Percentiles rank a stretch among this genome's conserved stretches.
These are phyloP conservation scores for Uromys caudimaculatus DNA, from an alignment of 2,797 vertebrate species.

Conservation along the genomic window DNA sequence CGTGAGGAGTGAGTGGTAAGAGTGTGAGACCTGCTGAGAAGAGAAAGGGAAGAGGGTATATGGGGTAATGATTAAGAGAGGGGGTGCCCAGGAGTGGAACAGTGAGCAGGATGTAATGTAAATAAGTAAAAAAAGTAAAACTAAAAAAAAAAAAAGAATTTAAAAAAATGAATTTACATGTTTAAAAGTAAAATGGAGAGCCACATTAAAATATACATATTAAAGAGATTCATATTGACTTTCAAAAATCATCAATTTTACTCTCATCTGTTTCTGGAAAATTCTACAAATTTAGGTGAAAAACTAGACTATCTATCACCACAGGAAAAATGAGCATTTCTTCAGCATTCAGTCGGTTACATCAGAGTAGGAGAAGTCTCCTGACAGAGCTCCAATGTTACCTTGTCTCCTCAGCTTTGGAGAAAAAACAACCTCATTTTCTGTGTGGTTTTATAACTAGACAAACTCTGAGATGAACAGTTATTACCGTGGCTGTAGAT, in stretches of 20 bases:
- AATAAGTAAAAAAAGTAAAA: too few relatives aligned
- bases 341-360: background rate
- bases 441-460: conserved; percentile 3
- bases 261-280: background rate
- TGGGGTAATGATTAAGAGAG: too few relatives aligned
- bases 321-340: background rate
- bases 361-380: background rate
- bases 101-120: too few relatives aligned
- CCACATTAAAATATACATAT: background rate
- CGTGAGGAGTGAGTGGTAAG: too few relatives aligned
- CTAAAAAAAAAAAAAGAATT: background rate
- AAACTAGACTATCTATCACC: background rate
- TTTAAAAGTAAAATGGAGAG: conserved; percentile 19
- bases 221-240: background rate
- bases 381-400: background rate
- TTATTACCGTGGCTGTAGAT: background rate
- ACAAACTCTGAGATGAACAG: background rate
- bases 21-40: too few relatives aligned
- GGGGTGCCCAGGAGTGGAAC: too few relatives aligned
- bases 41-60: too few relatives aligned
- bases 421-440: background rate
- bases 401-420: background rate
- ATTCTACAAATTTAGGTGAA: background rate
- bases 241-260: conserved; percentile 15
- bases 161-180: conserved; percentile 43